Evolutionary conservation across 2,888 invertebrate genomes (phyloP).

Genomic region (Elegia similella): DNA sequence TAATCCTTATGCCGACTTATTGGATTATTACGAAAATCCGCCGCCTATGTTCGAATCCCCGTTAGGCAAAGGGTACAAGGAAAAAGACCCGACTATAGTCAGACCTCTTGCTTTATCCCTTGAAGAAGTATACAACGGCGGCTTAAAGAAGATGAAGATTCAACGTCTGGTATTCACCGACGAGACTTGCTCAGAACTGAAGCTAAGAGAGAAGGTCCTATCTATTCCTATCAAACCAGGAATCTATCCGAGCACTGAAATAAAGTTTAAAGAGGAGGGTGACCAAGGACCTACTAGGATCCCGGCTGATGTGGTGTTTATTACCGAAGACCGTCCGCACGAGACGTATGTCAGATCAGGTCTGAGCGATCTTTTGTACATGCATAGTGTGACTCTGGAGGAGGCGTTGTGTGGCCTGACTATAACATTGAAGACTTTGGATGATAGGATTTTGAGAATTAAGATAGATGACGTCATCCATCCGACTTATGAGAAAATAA

Average conservation of each 20-base stretch:
- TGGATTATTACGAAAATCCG: constrained; percentile 85
- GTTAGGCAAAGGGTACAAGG: constrained; percentile 83
- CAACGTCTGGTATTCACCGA: constrained; percentile 86
- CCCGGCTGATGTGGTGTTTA: constrained; percentile 89
- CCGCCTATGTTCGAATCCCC: constrained; percentile 83
- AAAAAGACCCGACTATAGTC: constrained; percentile 78
- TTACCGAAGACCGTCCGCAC: constrained; percentile 87
- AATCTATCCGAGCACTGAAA: constrained; percentile 86
- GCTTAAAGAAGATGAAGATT: constrained; percentile 92
- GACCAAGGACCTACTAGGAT: constrained; percentile 88
- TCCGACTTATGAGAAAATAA: constrained; percentile 85
- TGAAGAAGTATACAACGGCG: constrained; percentile 85
- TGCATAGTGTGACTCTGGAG: constrained; percentile 81
- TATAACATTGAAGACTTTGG: constrained; percentile 85
- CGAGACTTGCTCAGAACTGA: constrained; percentile 82
- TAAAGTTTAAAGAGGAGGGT: constrained; percentile 89
- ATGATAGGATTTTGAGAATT: constrained; percentile 85
- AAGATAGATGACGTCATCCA: constrained; percentile 87
- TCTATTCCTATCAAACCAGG: constrained; percentile 89
- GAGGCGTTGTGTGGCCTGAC: constrained; percentile 87
- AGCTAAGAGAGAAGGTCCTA: constrained; percentile 86
- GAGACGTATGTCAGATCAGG: constrained; percentile 84
- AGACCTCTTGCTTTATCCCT: constrained; percentile 74
- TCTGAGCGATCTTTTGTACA: constrained; percentile 84
- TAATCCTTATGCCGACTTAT: constrained; percentile 90